Percentiles rank a stretch among this genome's conserved stretches.
Conservation (phyloP, 2,888 invertebrate species). For the Rhopalosiphum nymphaeae region DNA sequence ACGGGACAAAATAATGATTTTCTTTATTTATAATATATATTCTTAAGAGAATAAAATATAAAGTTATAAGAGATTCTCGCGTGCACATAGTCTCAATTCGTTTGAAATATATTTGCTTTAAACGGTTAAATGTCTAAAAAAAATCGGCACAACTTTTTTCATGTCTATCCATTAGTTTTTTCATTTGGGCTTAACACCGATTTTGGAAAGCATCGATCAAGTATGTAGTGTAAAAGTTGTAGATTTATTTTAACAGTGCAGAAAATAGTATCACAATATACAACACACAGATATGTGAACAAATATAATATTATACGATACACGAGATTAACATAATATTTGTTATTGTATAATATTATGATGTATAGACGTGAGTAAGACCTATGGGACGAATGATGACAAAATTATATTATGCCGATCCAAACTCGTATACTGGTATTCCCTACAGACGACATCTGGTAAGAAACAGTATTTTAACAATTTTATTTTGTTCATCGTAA, state of each 20-base stretch:
- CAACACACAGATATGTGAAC: background rate
- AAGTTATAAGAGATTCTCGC: background rate
- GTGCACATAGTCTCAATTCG: background rate
- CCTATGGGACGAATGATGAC: background rate
- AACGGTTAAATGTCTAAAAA: background rate
- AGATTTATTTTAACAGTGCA: background rate
- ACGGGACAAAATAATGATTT: too few species aligned
- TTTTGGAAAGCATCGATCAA: background rate
- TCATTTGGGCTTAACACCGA: background rate
- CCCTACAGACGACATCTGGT: background rate
- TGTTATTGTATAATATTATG: background rate
- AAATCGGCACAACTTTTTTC: background rate
- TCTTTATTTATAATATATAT: background rate
- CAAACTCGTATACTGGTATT: background rate
- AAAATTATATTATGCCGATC: background rate
- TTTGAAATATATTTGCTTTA: background rate
- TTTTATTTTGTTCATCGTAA: background rate
- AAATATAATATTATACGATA: background rate
- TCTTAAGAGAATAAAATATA: background rate
- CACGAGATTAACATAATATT: background rate
- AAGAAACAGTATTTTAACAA: background rate
- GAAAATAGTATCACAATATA: background rate
- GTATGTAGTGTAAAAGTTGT: background rate
- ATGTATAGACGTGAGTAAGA: background rate
- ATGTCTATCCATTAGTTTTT: background rate